phyloP scores from a whole-genome alignment of 2,113 vertebrate genomes.

The Cercopithecus mona region DNA sequence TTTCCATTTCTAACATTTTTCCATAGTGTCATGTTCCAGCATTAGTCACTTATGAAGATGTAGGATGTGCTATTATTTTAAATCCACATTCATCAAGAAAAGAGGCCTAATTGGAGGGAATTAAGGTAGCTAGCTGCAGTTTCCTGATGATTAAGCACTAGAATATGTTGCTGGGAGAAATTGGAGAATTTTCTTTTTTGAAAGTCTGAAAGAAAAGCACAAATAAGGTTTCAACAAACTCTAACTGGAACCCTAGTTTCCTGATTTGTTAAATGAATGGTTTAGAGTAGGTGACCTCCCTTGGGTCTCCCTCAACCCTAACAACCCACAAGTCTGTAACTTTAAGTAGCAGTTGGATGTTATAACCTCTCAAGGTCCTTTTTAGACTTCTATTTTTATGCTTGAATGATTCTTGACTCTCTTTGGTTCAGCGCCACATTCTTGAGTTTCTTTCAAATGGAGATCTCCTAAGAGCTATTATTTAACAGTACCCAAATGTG shows the following conservation, averaged over 20 bases:
- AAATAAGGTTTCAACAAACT: not conserved
- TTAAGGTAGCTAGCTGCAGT: not conserved
- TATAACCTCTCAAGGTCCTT: conserved; percentile 54
- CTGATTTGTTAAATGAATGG: not conserved
- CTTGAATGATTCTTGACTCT: conserved; percentile 44
- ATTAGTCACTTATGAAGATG: not conserved
- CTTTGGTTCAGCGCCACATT: conserved; percentile 44
- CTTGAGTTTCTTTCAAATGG: conserved; percentile 64
- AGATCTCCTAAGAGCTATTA: conserved; percentile 64
- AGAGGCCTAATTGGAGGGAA: not conserved
- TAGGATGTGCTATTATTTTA: not conserved
- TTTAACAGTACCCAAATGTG: conserved; percentile 61
- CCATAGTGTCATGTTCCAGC: not conserved
- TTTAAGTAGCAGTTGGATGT: not conserved
- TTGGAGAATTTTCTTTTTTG: not conserved
- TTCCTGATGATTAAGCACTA: not conserved
- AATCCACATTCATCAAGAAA: conserved; percentile 37
- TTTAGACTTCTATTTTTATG: conserved; percentile 54
- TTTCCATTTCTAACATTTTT: not conserved
- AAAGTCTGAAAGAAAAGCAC: conserved; percentile 37
- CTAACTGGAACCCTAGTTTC: not conserved
- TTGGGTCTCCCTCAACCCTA: not conserved
- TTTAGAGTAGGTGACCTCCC: not conserved
- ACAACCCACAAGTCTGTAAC: not conserved
- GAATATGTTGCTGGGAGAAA: not conserved